Evolutionary conservation across 2,113 vertebrate species (phyloP).

Genomic region (Megaceryle maxima): DNA sequence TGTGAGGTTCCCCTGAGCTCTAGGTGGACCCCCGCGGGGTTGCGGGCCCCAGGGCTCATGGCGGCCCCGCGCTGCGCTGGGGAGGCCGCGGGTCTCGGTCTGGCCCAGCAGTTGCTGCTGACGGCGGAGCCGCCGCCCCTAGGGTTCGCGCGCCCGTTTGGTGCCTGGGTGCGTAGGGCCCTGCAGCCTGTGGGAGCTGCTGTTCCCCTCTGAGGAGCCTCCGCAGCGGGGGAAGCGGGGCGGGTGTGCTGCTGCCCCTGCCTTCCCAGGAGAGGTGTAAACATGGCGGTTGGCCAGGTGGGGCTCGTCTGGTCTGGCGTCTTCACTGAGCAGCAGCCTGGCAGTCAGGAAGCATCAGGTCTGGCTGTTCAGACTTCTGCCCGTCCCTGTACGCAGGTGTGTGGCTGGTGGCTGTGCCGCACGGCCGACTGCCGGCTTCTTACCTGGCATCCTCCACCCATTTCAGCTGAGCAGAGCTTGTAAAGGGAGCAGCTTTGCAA

Average conservation of each 20-base stretch:
- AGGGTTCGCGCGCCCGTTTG: rapidly evolving
- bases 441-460: rapidly evolving
- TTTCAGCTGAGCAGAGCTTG: background rate
- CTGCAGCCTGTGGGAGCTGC: too few species aligned
- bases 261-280: background rate
- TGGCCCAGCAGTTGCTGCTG: background rate
- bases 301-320: too few species aligned
- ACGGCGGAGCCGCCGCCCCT: too few species aligned
- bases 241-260: background rate
- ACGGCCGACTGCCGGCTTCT: rapidly evolving
- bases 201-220: rapidly evolving
- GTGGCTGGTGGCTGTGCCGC: background rate
- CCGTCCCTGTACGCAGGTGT: too few species aligned
- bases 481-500: background rate
- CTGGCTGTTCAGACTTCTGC: background rate
- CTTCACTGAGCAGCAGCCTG: background rate
- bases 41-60: too few species aligned
- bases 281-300: rapidly evolving
- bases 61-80: too few species aligned
- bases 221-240: too few species aligned
- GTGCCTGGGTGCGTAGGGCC: rapidly evolving
- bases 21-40: background rate
- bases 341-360: background rate
- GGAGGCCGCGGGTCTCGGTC: too few species aligned
- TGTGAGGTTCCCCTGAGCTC: background rate